Percentiles rank a stretch among this genome's conserved stretches.
Conservation (phyloP, 2,113 vertebrate species). For the Psittacara wagleri region DNA sequence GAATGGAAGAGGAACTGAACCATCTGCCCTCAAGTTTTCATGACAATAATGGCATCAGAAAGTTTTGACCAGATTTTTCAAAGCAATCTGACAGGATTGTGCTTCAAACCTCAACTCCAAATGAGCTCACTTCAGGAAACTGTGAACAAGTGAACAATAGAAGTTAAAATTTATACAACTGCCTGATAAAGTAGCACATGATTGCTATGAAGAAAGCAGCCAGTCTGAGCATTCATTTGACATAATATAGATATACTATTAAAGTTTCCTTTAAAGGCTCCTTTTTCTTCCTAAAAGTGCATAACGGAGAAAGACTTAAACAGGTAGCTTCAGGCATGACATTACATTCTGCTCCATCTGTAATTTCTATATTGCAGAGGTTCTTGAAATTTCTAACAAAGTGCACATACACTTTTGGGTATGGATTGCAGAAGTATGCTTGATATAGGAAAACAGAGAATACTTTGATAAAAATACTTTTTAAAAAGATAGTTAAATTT, state of each 20-base stretch:
- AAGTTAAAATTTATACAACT: conserved; percentile 2
- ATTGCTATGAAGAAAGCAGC: background rate
- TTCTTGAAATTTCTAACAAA: background rate
- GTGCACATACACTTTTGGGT: background rate
- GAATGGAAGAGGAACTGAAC: background rate
- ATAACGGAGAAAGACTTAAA: background rate
- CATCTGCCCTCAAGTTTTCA: background rate
- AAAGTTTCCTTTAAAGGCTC: background rate
- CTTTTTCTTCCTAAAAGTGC: background rate
- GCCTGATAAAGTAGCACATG: background rate
- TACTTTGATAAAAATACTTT: background rate
- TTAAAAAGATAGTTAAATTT: background rate
- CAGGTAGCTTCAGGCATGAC: background rate
- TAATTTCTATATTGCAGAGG: background rate
- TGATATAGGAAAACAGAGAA: background rate
- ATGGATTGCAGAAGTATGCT: background rate
- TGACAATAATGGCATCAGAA: background rate
- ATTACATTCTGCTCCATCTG: background rate
- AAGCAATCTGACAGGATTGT: background rate
- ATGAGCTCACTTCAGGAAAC: background rate
- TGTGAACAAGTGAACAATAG: background rate
- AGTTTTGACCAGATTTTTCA: background rate
- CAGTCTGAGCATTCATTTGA: background rate
- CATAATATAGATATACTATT: background rate
- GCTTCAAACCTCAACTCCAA: background rate